Percentiles rank a stretch among this genome's conserved stretches.
phyloP scores from a whole-genome alignment of 2,113 vertebrate genomes.

The Sinocyclocheilus anshuiensis region DNA sequence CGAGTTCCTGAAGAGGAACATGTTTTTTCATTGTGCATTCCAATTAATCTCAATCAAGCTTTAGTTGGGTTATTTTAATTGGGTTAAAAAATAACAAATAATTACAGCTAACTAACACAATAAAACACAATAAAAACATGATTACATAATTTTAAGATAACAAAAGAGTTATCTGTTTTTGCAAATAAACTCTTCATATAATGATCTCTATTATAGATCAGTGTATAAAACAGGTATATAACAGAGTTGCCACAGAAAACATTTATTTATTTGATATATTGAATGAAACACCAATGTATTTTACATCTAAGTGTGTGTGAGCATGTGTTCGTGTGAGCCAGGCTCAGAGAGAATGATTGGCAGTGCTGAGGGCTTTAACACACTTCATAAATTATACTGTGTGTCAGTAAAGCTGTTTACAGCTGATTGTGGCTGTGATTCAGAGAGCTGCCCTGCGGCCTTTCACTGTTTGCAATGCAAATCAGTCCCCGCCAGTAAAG shows the following conservation, averaged over 20 bases:
- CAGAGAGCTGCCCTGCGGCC: neutral
- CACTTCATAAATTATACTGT: slow-evolving; percentile 31
- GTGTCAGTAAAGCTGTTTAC: slow-evolving; percentile 31
- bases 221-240: neutral
- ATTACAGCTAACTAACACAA: too few species aligned
- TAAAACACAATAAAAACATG: too few species aligned
- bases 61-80: too few species aligned
- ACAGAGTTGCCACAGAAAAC: neutral
- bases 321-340: slow-evolving; percentile 8
- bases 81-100: too few species aligned
- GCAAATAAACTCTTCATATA: too few species aligned
- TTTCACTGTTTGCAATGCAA: slow-evolving; percentile 47
- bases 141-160: too few species aligned
- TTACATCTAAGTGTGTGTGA: neutral
- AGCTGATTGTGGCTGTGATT: slow-evolving; percentile 28
- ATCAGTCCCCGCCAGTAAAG: neutral
- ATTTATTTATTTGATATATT: neutral
- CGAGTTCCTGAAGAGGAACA: too few species aligned
- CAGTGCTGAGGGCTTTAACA: slow-evolving; percentile 19
- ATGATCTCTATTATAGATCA: too few species aligned
- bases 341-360: neutral
- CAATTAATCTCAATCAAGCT: too few species aligned
- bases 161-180: too few species aligned
- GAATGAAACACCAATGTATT: neutral
- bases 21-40: too few species aligned